Evolutionary conservation across 2,888 invertebrate species (phyloP), one percentile per base, ranked within the genome.

Genomic region (Horisme vitalbata): DNA sequence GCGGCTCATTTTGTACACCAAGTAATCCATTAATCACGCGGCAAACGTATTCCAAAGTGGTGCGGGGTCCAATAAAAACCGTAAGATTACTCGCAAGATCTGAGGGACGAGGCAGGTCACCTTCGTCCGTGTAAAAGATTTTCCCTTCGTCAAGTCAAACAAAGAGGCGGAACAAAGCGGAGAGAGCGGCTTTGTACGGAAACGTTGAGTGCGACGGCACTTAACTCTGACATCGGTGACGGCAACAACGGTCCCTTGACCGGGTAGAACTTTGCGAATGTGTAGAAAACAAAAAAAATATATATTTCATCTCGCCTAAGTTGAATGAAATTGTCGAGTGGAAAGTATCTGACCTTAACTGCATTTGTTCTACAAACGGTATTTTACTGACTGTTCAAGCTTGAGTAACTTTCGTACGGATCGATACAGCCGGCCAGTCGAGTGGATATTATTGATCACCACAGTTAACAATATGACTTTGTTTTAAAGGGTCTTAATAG

Each of bases 81-180:
- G 54, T 65, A 58, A 56, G 62, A 65, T 68, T 64, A 61, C 61
- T 63, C 52, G 38, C 61, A 45, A 64, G 63, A 61, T 62, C 57
- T 53, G 57, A 60, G 60, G 58, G 63, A 46, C 56, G 48, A 41
- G 46, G 43, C 49, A 56, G 57, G 64, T 64, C 58, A 61, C 63
- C 63, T 62, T 63, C 63, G 62, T 61, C 58, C 59, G 61, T 67
- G 70, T 73, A 71, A 58, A 68, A 72, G 71, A 75, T 83, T 84
- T 85, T 83, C 71, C 63, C 65, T 66, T 68, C 75, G 75, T 79
- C 77, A 77, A 79, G 71, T 71, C 79, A 81, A 80, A 88, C 87
- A 87, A 88, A 85, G 83, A 83, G 71, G 79, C 81, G 79, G 81
- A 84, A 88, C 86, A 88, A 86, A 83, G 84, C 79, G 71, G 80